Conservation (phyloP, 2,113 vertebrate species). For the Rynchops niger region DNA sequence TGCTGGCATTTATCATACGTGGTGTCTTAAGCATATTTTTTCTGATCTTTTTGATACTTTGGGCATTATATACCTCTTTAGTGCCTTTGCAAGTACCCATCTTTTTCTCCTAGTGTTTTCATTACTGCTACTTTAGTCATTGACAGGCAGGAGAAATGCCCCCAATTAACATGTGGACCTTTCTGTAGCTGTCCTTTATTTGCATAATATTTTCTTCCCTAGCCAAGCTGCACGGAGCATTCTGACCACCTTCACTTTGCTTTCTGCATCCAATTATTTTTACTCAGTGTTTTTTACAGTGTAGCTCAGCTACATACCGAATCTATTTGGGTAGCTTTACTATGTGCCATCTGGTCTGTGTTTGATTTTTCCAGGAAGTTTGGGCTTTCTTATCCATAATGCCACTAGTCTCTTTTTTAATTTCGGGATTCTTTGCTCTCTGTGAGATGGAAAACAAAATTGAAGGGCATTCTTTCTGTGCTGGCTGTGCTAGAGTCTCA, state of each 20-base stretch:
- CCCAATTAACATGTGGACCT: not conserved
- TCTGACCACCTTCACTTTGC: not conserved
- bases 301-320: not conserved
- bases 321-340: not conserved
- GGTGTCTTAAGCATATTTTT: not conserved
- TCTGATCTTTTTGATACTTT: not conserved
- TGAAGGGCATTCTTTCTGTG: not conserved
- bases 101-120: not conserved
- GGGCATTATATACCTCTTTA: not conserved
- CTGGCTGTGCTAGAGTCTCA: not conserved
- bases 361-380: not conserved
- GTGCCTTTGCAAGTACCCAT: not conserved
- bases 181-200: not conserved
- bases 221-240: not conserved
- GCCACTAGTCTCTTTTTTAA: not conserved
- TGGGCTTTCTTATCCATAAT: not conserved
- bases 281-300: not conserved
- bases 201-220: not conserved
- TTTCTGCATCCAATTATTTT: conserved; percentile 14
- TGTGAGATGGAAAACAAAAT: not conserved
- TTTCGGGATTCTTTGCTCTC: not conserved
- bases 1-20: not conserved
- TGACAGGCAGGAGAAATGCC: conserved; percentile 5
- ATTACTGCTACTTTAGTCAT: not conserved
- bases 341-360: not conserved